These are phyloP conservation scores for Epinephelus malabaricus DNA, from an alignment of 2,797 vertebrate genomes.

Conservation along the genomic window DNA sequence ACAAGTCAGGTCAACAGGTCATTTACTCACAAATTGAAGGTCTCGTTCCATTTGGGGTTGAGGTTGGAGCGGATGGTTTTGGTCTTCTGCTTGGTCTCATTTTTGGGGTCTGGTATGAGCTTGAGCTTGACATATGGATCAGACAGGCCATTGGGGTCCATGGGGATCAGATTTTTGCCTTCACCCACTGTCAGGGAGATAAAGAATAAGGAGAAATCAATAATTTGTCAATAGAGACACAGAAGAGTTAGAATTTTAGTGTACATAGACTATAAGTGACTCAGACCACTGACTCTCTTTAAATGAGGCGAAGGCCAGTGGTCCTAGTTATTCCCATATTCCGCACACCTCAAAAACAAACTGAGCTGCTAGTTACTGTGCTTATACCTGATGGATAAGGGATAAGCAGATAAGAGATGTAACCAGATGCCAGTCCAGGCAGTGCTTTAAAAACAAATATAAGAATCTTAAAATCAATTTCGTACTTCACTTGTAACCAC, in stretches of 20 bases:
- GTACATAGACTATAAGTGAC: background rate
- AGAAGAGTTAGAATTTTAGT: background rate
- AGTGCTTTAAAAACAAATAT: background rate
- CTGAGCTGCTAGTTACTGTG: no score
- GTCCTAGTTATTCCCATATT: background rate
- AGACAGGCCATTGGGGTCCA: slow-evolving; percentile 99
- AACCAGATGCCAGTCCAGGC: no score
- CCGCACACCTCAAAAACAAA: background rate
- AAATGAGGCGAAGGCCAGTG: background rate
- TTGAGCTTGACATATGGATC: slow-evolving; percentile 99
- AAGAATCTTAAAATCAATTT: background rate
- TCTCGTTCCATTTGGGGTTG: slow-evolving; percentile 96
- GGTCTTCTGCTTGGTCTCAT: slow-evolving; percentile 98
- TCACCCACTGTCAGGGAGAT: slow-evolving; percentile 89
- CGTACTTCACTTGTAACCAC: background rate
- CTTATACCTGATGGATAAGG: background rate
- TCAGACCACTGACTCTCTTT: background rate
- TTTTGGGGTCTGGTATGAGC: slow-evolving; percentile 97
- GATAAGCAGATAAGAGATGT: background rate
- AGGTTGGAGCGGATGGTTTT: slow-evolving; percentile 96
- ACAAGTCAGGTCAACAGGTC: background rate
- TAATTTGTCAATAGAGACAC: background rate
- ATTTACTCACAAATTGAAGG: slow-evolving; percentile 93
- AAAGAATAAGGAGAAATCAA: slow-evolving; percentile 19
- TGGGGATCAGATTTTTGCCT: slow-evolving; percentile 96